Percentiles rank a stretch among this genome's conserved stretches.
phyloP scores from a whole-genome alignment of 2,797 vertebrate genomes.

The Betta splendens region DNA sequence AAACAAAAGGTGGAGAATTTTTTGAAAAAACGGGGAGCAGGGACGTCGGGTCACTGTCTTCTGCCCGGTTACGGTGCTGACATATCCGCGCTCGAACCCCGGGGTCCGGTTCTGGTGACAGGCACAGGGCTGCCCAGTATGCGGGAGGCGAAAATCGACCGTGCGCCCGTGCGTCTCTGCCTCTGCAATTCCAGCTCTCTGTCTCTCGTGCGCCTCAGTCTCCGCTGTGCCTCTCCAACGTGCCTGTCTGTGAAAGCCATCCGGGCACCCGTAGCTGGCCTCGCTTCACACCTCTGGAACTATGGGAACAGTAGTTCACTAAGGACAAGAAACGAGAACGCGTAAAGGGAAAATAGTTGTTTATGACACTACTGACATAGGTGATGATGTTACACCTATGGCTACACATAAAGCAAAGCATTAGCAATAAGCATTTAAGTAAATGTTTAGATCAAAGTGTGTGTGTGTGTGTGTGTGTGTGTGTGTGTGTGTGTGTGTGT shows the following conservation, averaged over 20 bases:
- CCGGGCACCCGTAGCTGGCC: conserved; percentile 80
- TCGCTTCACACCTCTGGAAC: conserved; percentile 54
- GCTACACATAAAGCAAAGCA: neutral
- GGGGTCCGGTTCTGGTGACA: conserved; percentile 55
- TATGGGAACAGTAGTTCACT: conserved; percentile 81
- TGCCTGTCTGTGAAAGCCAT: conserved; percentile 77
- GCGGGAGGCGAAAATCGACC: conserved; percentile 67
- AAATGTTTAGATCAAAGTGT: too few relatives aligned
- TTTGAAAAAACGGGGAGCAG: conserved; percentile 14
- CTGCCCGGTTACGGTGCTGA: conserved; percentile 40
- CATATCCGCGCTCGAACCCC: conserved; percentile 42
- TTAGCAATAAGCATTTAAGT: too few relatives aligned
- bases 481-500: too few relatives aligned
- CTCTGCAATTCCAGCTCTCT: conserved; percentile 80
- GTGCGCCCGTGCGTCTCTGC: conserved; percentile 72
- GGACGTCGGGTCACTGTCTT: conserved; percentile 43
- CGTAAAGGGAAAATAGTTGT: conserved; percentile 3
- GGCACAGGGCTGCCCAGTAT: conserved; percentile 73
- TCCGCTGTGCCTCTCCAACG: conserved; percentile 75
- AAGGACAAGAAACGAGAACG: neutral
- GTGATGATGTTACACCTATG: neutral
- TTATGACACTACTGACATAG: neutral
- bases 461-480: too few relatives aligned
- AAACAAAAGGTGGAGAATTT: conserved; percentile 25
- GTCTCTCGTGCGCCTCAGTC: conserved; percentile 70